Evolutionary conservation across 2,797 vertebrate species (phyloP), one percentile per base, ranked within the genome.

Genomic region (Sandelia bainsii): DNA sequence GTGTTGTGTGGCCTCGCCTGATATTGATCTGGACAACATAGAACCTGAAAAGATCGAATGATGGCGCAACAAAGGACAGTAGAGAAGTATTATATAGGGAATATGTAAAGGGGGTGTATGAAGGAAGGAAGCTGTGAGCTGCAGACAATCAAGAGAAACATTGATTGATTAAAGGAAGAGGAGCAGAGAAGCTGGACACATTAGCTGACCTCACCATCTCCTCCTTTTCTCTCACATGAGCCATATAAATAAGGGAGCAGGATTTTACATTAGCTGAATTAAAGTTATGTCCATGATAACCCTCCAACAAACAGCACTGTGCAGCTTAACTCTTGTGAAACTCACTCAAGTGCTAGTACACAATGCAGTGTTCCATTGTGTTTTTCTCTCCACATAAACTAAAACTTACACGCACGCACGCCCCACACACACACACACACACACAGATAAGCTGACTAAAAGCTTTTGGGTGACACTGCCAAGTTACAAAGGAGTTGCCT

Each of bases 21-120:
- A 89, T 50, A 89, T 95, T 22, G 93, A 95, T 87, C 90, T 95
- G 60, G 95, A 95, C 89, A 94, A 93, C 75, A 64, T 91, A 3
- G 83, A 92, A 40, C 87, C 88, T 0, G 86, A 82, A 2, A 95
- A 95, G 87, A 77, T 86, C 0, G 75, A 93, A 39, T 94, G 81
- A 94, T 14, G 3, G n/a, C 17, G 20, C 48, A 29, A 54, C 60
- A 45, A 52, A 75, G 53, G 34, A 52, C 29, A 62, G 1, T 0
- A 48, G 8, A 37, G 37, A 54, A 68, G 60, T 20, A 29, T 34
- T 32, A 49, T 27, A 44, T 6, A 16, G 13, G 16, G 13, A 16
- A 6, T 34, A 16, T 14, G 14, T 16, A 22, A 58, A 52, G 59
- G 39, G 32, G 11, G 63, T 6, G n/a, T 62, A 42, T 37, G 25